These are phyloP conservation scores for Galeruca laticollis DNA, from an alignment of 2,888 invertebrate species.

Conservation along the genomic window DNA sequence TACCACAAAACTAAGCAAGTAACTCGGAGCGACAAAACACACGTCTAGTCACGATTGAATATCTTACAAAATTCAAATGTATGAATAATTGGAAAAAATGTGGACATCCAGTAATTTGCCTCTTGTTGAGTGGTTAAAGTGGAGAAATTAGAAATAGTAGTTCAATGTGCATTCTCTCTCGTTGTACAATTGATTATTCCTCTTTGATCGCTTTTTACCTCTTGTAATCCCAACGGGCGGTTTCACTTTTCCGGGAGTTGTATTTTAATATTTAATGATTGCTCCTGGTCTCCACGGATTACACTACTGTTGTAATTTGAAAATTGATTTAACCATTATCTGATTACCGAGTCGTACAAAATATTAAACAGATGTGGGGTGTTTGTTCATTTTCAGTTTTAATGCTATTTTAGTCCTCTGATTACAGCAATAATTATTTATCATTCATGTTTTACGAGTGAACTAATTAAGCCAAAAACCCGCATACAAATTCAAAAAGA, in stretches of 20 bases:
- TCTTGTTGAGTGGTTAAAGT: too few species aligned
- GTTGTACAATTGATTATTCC: neutral
- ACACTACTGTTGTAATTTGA: neutral
- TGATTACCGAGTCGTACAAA: slow-evolving; percentile 1
- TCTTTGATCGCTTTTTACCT: neutral
- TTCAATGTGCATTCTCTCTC: neutral
- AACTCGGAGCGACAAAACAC: too few species aligned
- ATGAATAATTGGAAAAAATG: too few species aligned
- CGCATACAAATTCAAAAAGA: neutral
- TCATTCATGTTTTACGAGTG: neutral
- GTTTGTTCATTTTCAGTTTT: neutral
- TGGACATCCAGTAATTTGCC: too few species aligned
- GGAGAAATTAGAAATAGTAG: too few species aligned
- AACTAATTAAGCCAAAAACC: neutral
- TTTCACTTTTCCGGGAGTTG: neutral
- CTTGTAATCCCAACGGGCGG: neutral
- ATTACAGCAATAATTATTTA: neutral
- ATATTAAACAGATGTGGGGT: neutral
- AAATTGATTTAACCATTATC: slow-evolving; percentile 6
- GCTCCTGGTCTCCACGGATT: neutral
- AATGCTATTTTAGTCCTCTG: neutral
- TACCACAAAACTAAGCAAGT: too few species aligned
- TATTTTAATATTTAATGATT: slow-evolving; percentile 8
- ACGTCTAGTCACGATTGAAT: too few species aligned
- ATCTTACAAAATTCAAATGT: too few species aligned